Conservation (phyloP, 1,140 invertebrate genomes). For the Micrasema longulum region DNA sequence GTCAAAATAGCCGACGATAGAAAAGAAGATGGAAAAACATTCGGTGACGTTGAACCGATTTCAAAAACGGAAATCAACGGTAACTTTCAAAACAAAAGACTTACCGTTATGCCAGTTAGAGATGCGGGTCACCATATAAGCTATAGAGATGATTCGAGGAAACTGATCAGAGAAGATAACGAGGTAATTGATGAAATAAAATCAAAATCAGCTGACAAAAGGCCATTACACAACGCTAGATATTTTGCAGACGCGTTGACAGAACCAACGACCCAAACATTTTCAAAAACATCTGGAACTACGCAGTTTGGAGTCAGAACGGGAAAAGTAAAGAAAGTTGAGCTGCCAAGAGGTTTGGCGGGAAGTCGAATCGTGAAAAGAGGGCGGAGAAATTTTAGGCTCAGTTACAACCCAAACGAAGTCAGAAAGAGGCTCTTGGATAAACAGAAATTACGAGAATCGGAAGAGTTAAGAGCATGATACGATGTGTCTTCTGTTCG, state of each 20-base stretch:
- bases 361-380: slow-evolving; percentile 41
- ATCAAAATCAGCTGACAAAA: neutral
- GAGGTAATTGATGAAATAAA: slow-evolving; percentile 26
- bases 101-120: neutral
- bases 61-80: slow-evolving; percentile 7
- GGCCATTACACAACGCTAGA: neutral
- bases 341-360: slow-evolving; percentile 37
- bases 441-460: slow-evolving; percentile 37
- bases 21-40: slow-evolving; percentile 16
- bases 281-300: slow-evolving; percentile 2
- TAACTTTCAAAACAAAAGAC: neutral
- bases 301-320: slow-evolving; percentile 47
- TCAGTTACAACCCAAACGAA: slow-evolving; percentile 48
- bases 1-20: slow-evolving; percentile 35
- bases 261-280: slow-evolving; percentile 9
- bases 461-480: slow-evolving; percentile 19
- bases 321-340: slow-evolving; percentile 48
- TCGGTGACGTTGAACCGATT: neutral
- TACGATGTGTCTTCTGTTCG: too few species aligned
- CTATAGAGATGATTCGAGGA: slow-evolving; percentile 2
- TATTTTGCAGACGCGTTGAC: neutral
- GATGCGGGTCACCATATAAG: neutral
- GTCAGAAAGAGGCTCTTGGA: slow-evolving; percentile 51
- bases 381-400: slow-evolving; percentile 50
- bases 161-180: slow-evolving; percentile 6